Evolutionary conservation across 2,113 vertebrate species (phyloP).

Genomic region (Dicentrarchus labrax): DNA sequence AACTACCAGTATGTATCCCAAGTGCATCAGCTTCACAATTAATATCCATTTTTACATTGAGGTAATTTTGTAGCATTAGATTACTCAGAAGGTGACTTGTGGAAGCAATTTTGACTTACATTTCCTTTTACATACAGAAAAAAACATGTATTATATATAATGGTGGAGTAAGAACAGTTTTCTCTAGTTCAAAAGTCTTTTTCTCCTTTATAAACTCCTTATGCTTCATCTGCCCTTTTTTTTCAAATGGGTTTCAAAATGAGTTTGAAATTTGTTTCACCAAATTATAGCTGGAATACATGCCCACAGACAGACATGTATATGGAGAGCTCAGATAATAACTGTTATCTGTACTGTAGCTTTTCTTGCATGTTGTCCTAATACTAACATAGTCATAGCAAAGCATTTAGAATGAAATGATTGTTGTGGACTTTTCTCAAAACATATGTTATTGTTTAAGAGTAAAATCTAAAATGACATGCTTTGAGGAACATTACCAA

Average conservation of each 20-base stretch:
- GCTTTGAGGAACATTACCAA: neutral
- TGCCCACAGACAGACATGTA: constrained; percentile 57
- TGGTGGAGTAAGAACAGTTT: constrained; percentile 12
- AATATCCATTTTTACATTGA: constrained; percentile 41
- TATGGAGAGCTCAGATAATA: constrained; percentile 34
- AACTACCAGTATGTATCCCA: constrained; percentile 87
- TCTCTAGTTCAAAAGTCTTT: neutral
- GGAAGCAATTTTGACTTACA: constrained; percentile 8
- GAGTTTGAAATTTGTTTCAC: constrained; percentile 33
- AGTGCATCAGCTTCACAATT: constrained; percentile 69
- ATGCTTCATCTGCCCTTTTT: constrained; percentile 2
- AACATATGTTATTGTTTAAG: neutral
- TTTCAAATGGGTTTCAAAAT: constrained; percentile 13
- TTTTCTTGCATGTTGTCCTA: constrained; percentile 59
- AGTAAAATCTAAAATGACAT: neutral
- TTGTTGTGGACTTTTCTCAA: constrained; percentile 8
- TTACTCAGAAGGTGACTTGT: neutral
- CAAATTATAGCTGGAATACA: constrained; percentile 36
- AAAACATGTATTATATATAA: neutral
- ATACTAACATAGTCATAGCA: constrained; percentile 53
- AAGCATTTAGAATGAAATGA: constrained; percentile 21
- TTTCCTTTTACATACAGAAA: constrained; percentile 21
- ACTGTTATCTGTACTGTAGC: constrained; percentile 14
- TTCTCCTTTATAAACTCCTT: neutral
- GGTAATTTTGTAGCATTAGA: constrained; percentile 6